phyloP scores from a whole-genome alignment of 2,113 vertebrate species.

The Chionomys nivalis region DNA sequence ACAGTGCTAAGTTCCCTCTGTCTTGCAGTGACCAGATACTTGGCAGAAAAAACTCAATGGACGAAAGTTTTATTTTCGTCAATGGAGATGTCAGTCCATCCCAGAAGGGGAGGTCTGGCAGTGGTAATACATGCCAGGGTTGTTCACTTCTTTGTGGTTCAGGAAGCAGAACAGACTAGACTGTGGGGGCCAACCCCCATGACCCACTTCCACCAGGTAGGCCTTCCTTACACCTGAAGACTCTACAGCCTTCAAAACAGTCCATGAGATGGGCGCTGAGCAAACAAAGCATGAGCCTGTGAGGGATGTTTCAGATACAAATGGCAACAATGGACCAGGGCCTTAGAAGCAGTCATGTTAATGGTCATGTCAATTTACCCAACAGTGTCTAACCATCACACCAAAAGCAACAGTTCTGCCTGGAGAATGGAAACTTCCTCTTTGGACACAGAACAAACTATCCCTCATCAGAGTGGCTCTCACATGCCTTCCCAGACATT shows the following conservation, averaged over 20 bases:
- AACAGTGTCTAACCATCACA: conserved; percentile 3
- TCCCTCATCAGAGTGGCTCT: neutral
- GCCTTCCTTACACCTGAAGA: neutral
- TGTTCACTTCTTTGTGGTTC: neutral
- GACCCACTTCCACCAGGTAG: neutral
- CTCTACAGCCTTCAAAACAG: neutral
- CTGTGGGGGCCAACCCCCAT: too few species aligned
- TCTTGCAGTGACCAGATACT: neutral
- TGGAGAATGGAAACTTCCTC: conserved; percentile 42
- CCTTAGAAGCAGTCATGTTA: neutral
- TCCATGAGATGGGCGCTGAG: neutral
- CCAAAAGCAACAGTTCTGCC: neutral
- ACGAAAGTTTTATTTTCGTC: neutral
- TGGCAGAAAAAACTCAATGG: neutral
- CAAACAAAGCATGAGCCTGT: neutral
- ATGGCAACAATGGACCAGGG: neutral
- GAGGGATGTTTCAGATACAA: neutral
- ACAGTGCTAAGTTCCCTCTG: neutral
- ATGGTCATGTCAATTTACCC: conserved; percentile 14
- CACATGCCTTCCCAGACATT: neutral
- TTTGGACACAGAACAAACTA: neutral
- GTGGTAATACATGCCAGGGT: neutral
- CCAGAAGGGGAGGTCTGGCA: too few species aligned
- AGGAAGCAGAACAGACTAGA: neutral
- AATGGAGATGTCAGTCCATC: neutral